Base-by-base conservation (phyloP, 2,797 vertebrate genomes). In the Melanotaenia nigrans region DNA sequence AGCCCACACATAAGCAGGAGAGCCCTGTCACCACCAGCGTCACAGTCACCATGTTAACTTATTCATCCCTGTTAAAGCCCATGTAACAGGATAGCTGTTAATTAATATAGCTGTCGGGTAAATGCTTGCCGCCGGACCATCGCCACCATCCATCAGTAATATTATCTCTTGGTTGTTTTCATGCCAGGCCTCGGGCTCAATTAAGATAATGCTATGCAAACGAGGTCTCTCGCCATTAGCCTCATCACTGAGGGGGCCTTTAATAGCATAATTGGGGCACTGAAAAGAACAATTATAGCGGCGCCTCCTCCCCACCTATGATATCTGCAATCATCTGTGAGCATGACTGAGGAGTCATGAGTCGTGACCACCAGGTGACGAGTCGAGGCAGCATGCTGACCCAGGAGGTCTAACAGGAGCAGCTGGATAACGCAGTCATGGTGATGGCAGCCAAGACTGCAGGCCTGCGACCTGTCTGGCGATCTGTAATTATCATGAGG, bases 121-220 rank as follows among this genome's bases (percentile, higher is more conserved):
- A 95, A 95, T 93, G 85, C 75, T 94, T 94, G 95, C 94, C 84
- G 92, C 90, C 94, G 1, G 95, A 96, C 94, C 96, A 92, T 95
- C 93, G 94, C 94, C 92, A 93, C 94, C 95, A 87, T 92, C 95
- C 94, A 94, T 95, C 95, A 92, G 96, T 95, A 98, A 97, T 92
- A 94, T 94, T 93, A 96, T 95, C 96, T 93, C 81, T 64, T 92
- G 90, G 87, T 94, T 92, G 88, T 91, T 85, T 91, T 90, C 81
- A 75, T 87, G 90, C 92, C 90, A 92, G 90, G 90, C 91, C 88
- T 83, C 93, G 72, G 91, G 95, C 95, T 96, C 96, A 97, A 98
- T 99, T 98, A 99, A 95, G 95, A 93, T 97, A 98, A 98, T 98
- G 96, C 94, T 94, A 98, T 97, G 97, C 96, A 97, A 97, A 99